These are phyloP conservation scores for Loriculus beryllinus DNA, from an alignment of 2,797 vertebrate genomes.

Conservation along the genomic window DNA sequence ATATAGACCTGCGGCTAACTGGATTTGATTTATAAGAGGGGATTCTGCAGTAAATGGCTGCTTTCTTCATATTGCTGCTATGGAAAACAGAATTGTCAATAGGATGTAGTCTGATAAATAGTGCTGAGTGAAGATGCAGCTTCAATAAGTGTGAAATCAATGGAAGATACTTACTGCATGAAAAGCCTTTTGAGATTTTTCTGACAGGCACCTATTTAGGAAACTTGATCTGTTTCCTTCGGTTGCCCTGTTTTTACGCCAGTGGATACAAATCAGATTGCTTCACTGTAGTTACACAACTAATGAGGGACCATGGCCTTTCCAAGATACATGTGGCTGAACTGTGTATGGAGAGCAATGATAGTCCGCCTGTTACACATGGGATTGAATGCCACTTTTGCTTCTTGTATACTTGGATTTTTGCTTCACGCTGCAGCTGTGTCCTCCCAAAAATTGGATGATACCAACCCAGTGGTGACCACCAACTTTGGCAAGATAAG, in stretches of 20 bases:
- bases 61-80: conserved; percentile 71
- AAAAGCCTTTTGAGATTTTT: conserved; percentile 76
- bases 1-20: conserved; percentile 79
- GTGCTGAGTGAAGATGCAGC: conserved; percentile 79
- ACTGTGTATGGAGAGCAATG: conserved; percentile 73
- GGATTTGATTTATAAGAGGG: conserved; percentile 81
- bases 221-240: conserved; percentile 73
- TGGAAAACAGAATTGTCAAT: conserved; percentile 82
- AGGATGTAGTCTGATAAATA: conserved; percentile 80
- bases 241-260: conserved; percentile 44
- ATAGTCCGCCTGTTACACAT: conserved; percentile 64
- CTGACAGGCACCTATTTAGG: conserved; percentile 70
- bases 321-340: conserved; percentile 78
- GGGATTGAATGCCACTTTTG: conserved; percentile 70
- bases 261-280: conserved; percentile 83
- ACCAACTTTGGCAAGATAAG: conserved; percentile 89
- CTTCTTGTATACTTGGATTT: conserved; percentile 81
- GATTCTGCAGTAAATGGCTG: conserved; percentile 77
- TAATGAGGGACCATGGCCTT: conserved; percentile 84
- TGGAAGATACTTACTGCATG: conserved; percentile 78
- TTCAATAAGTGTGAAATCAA: conserved; percentile 75
- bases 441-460: conserved; percentile 89
- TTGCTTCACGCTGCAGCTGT: conserved; percentile 78
- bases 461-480: conserved; percentile 90
- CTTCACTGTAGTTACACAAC: conserved; percentile 62